Base-by-base conservation (phyloP, 2,888 invertebrate species). In the Agrochola lychnidis region DNA sequence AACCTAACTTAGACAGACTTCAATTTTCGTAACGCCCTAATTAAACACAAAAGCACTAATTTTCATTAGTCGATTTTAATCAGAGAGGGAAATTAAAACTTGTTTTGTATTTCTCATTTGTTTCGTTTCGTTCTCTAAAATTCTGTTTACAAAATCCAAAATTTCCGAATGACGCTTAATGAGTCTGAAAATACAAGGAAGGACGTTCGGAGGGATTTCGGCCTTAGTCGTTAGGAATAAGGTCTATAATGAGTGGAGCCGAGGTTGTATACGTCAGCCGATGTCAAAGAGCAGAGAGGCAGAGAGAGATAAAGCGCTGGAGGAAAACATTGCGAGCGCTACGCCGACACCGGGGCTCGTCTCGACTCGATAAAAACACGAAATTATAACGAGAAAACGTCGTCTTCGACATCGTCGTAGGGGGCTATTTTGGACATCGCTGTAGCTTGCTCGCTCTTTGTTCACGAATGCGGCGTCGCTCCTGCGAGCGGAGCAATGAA, bases 201-300 rank as follows among this genome's bases (percentile, higher is more conserved):
- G 79, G 82, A 70, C 75, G 82, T n/a, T 78, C 84, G 83, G 61
- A 79, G 84, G 84, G 95, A 86, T 90, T 88, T 81, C 83, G 79
- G 86, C 92, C 90, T 91, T 95, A 92, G 74, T 4, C 4, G 22
- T 68, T 73, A 3, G 67, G 30, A 68, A 90, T 94, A 96, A 91
- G 93, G 95, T 92, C 89, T 91, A 92, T 83, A 89, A 91, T 88
- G 86, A 84, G 83, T 64, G 61, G 83, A 85, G 81, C 81, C 82
- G 90, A 88, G 91, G 91, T 92, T 92, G 93, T 89, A 84, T 90
- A 91, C 94, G 93, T 95, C 95, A 95, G 93, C 88, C 91, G 93
- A 93, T 95, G 96, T 96, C 96, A 96, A 95, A 96, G 96, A 96
- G 96, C 94, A 94, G 91, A 92, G 92, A 94, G 91, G 89, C 90